A percentile compares a stretch with the other conserved stretches of the same genome.
Conservation (phyloP, 2,113 vertebrate genomes). For the Aplodontia rufa region DNA sequence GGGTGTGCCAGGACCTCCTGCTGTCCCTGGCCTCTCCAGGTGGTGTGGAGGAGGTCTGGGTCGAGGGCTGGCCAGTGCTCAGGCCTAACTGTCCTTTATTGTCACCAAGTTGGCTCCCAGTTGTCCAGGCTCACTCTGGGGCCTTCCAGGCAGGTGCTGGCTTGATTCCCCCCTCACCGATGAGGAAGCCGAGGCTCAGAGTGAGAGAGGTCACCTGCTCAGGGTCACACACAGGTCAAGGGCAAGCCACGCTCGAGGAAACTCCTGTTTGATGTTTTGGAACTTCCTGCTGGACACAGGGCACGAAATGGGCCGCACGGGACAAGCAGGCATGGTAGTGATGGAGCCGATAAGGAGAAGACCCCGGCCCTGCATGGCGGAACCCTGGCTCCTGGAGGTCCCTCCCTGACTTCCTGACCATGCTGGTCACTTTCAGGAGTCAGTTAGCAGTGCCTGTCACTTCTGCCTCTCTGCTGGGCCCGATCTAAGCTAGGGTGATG, state of each 20-base stretch:
- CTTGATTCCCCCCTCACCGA: background rate
- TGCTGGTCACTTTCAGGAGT: background rate
- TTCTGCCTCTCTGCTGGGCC: rapidly evolving
- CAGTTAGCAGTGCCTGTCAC: background rate
- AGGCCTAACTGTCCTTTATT: rapidly evolving
- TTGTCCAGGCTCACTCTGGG: no score
- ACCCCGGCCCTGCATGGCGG: background rate
- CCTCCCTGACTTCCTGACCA: background rate
- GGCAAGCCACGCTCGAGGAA: background rate
- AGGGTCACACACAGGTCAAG: background rate
- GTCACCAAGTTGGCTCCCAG: rapidly evolving
- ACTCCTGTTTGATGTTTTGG: background rate
- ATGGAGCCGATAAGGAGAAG: rapidly evolving
- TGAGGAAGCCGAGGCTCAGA: background rate
- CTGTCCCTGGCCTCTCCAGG: background rate
- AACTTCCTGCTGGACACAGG: background rate
- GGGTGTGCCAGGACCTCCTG: no score
- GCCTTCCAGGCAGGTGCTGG: background rate
- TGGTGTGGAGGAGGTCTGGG: background rate
- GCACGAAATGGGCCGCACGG: background rate
- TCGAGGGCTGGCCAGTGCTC: background rate
- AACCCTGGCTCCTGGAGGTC: background rate
- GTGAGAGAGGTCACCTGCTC: background rate
- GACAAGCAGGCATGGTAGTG: background rate
- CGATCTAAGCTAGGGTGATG: background rate